Conservation (phyloP, 2,888 invertebrate genomes). For the Ectobius pallidus region DNA sequence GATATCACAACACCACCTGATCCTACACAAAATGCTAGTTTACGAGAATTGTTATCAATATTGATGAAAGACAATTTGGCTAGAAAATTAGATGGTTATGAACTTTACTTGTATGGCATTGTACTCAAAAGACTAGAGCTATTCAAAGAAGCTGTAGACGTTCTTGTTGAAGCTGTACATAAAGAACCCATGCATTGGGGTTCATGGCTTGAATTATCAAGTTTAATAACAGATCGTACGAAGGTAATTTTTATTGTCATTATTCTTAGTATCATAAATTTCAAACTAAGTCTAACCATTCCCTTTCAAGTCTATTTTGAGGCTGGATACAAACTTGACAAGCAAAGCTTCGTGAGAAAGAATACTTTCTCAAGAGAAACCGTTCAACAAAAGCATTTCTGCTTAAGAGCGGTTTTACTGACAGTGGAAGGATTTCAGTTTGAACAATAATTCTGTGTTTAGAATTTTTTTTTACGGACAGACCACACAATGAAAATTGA, state of each 20-base stretch:
- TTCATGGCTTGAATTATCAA: slow-evolving; percentile 91
- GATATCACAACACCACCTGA: slow-evolving; percentile 67
- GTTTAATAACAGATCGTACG: slow-evolving; percentile 82
- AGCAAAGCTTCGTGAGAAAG: too few relatives aligned
- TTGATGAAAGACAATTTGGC: slow-evolving; percentile 64
- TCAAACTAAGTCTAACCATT: too few relatives aligned
- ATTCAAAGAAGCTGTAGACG: slow-evolving; percentile 75
- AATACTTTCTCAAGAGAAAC: too few relatives aligned
- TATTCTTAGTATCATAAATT: not conserved
- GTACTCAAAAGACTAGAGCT: slow-evolving; percentile 88
- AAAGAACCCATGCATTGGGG: slow-evolving; percentile 90
- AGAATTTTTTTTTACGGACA: too few relatives aligned
- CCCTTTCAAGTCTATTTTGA: too few relatives aligned
- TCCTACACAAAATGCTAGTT: slow-evolving; percentile 57
- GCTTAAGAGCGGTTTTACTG: too few relatives aligned
- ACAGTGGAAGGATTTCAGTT: too few relatives aligned
- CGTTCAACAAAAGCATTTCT: too few relatives aligned
- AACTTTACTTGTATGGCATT: slow-evolving; percentile 88
- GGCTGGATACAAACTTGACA: too few relatives aligned
- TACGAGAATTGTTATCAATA: slow-evolving; percentile 63
- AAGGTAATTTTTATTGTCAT: slow-evolving; percentile 55
- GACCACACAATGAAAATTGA: too few relatives aligned
- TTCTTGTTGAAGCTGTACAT: slow-evolving; percentile 79
- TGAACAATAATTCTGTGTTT: too few relatives aligned
- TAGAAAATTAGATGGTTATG: slow-evolving; percentile 82